Conservation (phyloP, 2,797 vertebrate species). For the Ciconia nigra region DNA sequence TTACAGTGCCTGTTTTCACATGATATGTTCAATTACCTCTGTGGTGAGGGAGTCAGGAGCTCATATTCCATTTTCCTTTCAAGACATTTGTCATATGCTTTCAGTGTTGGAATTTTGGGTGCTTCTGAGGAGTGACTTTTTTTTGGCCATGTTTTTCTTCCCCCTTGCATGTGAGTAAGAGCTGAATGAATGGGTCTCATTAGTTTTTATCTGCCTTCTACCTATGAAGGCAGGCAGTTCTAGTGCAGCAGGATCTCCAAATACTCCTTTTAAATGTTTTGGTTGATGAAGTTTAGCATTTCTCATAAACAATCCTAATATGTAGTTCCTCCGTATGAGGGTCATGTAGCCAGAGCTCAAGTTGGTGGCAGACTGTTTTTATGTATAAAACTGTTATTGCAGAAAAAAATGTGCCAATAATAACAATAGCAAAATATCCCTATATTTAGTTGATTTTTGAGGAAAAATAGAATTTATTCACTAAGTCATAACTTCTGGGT, state of each 20-base stretch:
- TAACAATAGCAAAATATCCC: background rate
- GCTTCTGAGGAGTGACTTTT: background rate
- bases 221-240: background rate
- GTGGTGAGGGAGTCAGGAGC: background rate
- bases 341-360: background rate
- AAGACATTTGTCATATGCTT: background rate
- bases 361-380: background rate
- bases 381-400: background rate
- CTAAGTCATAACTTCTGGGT: background rate
- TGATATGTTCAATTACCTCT: background rate
- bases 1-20: background rate
- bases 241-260: background rate
- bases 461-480: conserved; percentile 11
- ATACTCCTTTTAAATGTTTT: background rate
- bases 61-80: background rate
- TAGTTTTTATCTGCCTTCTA: background rate
- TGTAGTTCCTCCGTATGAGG: background rate
- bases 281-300: background rate
- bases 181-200: background rate
- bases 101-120: background rate
- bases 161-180: background rate
- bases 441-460: conserved; percentile 19
- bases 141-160: background rate
- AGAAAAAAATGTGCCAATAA: background rate
- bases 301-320: background rate